Evolutionary conservation across 1,140 invertebrate genomes (phyloP).

Genomic region (Procambarus clarkii): DNA sequence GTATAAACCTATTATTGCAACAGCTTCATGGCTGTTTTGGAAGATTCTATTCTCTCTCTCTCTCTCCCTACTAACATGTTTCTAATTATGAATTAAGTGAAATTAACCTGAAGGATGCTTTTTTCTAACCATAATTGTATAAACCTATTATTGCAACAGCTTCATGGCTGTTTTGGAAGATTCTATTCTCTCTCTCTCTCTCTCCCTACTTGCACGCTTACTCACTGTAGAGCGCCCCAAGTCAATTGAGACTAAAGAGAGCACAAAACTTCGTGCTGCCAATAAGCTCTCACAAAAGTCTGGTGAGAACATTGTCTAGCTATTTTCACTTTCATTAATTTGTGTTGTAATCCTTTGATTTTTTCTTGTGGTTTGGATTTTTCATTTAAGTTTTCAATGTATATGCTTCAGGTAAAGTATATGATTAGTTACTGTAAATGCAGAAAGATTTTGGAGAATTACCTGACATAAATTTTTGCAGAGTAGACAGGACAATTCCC

Average conservation of each 20-base stretch:
- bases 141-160: slow-evolving; percentile 6
- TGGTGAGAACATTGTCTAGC: slow-evolving; percentile 50
- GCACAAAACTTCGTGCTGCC: slow-evolving; percentile 59
- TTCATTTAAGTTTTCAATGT: neutral
- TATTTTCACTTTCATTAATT: slow-evolving; percentile 4
- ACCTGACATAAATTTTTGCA: neutral
- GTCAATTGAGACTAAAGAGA: slow-evolving; percentile 56
- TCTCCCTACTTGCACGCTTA: slow-evolving; percentile 44
- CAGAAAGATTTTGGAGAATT: neutral
- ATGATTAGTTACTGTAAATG: neutral
- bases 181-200: slow-evolving; percentile 14
- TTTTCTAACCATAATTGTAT: neutral
- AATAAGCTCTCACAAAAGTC: slow-evolving; percentile 67
- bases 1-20: neutral
- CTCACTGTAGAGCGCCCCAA: slow-evolving; percentile 64
- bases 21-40: neutral
- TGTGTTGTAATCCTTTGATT: neutral
- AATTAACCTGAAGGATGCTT: neutral
- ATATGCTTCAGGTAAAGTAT: neutral
- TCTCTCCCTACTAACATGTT: slow-evolving; percentile 5
- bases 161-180: neutral
- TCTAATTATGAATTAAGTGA: neutral
- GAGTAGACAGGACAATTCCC: neutral
- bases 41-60: slow-evolving; percentile 10
- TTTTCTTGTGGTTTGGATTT: neutral